These are phyloP conservation scores for Solenopsis invicta DNA, from an alignment of 1,140 invertebrate genomes.

Conservation along the genomic window DNA sequence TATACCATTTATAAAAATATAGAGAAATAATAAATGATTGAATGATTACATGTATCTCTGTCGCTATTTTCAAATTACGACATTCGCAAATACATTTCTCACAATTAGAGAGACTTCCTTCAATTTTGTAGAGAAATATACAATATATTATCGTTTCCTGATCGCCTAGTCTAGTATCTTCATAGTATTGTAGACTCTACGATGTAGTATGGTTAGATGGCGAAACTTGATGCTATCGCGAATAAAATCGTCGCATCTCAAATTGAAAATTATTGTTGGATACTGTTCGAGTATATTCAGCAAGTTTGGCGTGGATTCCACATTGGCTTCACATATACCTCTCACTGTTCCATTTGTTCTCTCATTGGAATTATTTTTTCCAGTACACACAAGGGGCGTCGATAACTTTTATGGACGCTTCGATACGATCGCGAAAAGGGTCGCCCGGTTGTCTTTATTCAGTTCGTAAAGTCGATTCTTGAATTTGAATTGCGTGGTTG, in stretches of 20 bases:
- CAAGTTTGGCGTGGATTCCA: neutral
- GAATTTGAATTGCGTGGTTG: constrained; percentile 56
- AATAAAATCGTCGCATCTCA: constrained; percentile 7
- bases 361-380: constrained; percentile 21
- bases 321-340: neutral
- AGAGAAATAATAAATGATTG: neutral
- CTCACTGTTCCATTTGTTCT: neutral
- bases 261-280: constrained; percentile 14
- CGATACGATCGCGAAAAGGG: constrained; percentile 20
- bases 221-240: constrained; percentile 2
- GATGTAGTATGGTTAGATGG: neutral
- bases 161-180: neutral
- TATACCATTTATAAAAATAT: neutral
- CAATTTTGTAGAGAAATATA: constrained; percentile 8
- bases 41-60: neutral
- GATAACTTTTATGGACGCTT: constrained; percentile 36
- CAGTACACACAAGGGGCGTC: too few species aligned
- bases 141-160: neutral
- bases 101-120: neutral
- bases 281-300: constrained; percentile 7
- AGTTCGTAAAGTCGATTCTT: constrained; percentile 69
- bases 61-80: neutral
- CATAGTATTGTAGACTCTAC: neutral
- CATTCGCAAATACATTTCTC: neutral
- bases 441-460: constrained; percentile 46